A percentile compares a stretch with the other conserved stretches of the same genome.
phyloP scores from a whole-genome alignment of 2,888 invertebrate species.

The Callyntrura sp. region DNA sequence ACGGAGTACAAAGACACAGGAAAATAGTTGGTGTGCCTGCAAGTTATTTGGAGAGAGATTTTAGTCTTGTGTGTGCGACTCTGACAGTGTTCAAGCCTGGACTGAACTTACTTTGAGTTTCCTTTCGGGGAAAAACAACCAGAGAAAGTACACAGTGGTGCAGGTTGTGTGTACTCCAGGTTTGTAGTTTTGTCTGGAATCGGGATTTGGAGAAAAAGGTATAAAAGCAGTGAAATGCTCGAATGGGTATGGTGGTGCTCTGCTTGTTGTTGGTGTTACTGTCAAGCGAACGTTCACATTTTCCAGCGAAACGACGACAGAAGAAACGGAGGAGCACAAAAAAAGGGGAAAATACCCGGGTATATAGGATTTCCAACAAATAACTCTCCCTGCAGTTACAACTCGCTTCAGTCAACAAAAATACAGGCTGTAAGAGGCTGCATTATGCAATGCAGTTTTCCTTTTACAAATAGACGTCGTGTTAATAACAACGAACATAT shows the following conservation, averaged over 20 bases:
- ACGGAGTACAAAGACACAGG: background rate
- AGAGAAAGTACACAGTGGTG: no score
- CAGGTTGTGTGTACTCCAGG: no score
- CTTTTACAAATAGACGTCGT: slow-evolving; percentile 2
- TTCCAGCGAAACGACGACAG: no score
- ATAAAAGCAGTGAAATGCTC: slow-evolving; percentile 44
- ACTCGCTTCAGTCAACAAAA: background rate
- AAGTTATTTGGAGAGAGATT: no score
- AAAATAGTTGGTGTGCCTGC: background rate
- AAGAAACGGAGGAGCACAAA: background rate
- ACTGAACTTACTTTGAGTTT: slow-evolving; percentile 42
- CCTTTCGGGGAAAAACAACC: slow-evolving; percentile 23
- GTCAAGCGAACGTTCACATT: slow-evolving; percentile 45
- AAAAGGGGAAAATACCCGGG: slow-evolving; percentile 32
- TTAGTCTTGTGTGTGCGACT: background rate
- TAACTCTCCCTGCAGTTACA: no score
- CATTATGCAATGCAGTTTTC: background rate
- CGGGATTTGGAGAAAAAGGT: background rate
- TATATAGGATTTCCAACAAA: background rate
- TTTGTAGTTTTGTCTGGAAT: no score
- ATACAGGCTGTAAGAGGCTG: no score
- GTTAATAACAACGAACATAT: background rate
- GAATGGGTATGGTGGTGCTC: slow-evolving; percentile 22
- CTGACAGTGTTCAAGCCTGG: slow-evolving; percentile 56
- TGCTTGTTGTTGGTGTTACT: background rate